Evolutionary conservation across 2,888 invertebrate species (phyloP).

Genomic region (Venustoraphidia nigricollis): DNA sequence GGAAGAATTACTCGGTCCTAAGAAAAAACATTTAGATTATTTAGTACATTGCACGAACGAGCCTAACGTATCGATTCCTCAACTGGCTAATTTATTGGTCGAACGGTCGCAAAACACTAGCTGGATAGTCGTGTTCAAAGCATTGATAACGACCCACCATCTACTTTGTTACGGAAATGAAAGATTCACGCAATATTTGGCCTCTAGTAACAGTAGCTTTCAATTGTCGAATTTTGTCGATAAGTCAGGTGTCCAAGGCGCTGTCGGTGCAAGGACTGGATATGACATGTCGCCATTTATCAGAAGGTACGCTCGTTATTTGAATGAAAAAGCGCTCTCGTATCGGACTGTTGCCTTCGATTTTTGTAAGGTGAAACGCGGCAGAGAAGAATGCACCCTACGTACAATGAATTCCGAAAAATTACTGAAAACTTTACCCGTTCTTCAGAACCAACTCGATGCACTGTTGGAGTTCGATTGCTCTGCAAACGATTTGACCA

Average conservation of each 20-base stretch:
- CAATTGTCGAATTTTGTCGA: conserved; percentile 96
- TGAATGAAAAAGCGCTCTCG: conserved; percentile 97
- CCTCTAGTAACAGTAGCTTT: conserved; percentile 98
- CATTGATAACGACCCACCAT: conserved; percentile 96
- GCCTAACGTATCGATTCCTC: conserved; percentile 99
- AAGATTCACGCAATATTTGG: conserved; percentile 99
- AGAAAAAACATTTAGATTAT: conserved; percentile 99
- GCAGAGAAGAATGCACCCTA: conserved; percentile 95
- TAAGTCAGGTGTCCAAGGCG: conserved; percentile 93
- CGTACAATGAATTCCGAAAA: conserved; percentile 97
- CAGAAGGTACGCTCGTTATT: conserved; percentile 94
- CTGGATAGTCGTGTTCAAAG: conserved; percentile 98
- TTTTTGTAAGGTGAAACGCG: conserved; percentile 99
- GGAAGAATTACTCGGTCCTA: conserved; percentile 98
- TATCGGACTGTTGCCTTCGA: conserved; percentile 98
- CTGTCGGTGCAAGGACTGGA: conserved; percentile 48
- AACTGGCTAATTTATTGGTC: conserved; percentile 95
- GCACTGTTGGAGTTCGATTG: conserved; percentile 96
- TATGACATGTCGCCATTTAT: conserved; percentile 99
- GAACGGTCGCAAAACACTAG: conserved; percentile 95
- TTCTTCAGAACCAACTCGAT: conserved; percentile 92
- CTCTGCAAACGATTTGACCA: conserved; percentile 84
- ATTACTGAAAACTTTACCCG: conserved; percentile 90
- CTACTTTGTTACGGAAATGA: conserved; percentile 99
- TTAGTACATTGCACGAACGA: conserved; percentile 99